A percentile compares a stretch with the other conserved stretches of the same genome.
Conservation (phyloP, 1,140 invertebrate species). For the Pectinophora gossypiella region DNA sequence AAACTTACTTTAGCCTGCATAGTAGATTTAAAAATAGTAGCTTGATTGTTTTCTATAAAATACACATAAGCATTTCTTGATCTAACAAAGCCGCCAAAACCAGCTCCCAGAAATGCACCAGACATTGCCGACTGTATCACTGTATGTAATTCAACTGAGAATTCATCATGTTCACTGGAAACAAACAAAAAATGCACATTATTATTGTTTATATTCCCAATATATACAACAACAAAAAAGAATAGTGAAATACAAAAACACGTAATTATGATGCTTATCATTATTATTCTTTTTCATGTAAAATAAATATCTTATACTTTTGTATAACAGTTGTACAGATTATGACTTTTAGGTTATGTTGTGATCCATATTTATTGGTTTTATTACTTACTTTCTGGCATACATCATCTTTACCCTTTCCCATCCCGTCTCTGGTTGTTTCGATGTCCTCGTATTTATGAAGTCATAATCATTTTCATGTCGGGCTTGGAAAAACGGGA, state of each 20-base stretch:
- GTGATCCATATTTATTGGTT: not conserved
- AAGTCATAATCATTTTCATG: constrained; percentile 39
- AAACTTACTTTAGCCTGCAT: constrained; percentile 80
- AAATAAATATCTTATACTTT: not conserved
- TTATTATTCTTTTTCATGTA: not conserved
- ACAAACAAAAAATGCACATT: no score
- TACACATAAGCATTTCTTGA: constrained; percentile 78
- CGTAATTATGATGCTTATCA: not conserved
- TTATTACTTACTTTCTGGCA: constrained; percentile 52
- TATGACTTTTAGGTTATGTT: no score
- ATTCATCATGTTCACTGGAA: constrained; percentile 77
- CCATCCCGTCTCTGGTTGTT: constrained; percentile 46
- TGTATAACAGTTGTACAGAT: no score
- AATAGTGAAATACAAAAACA: no score
- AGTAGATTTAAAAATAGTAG: constrained; percentile 79
- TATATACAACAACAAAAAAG: no score
- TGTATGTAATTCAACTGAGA: constrained; percentile 77
- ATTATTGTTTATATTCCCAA: no score
- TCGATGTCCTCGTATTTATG: constrained; percentile 10
- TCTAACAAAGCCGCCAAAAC: constrained; percentile 78
- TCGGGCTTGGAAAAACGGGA: constrained; percentile 29
- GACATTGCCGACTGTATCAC: constrained; percentile 75
- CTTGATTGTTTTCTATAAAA: constrained; percentile 85
- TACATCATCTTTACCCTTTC: constrained; percentile 73
- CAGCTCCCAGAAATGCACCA: constrained; percentile 76